Evolutionary conservation across 2,888 invertebrate species (phyloP).

Genomic region (Acanthoscelides obtectus): DNA sequence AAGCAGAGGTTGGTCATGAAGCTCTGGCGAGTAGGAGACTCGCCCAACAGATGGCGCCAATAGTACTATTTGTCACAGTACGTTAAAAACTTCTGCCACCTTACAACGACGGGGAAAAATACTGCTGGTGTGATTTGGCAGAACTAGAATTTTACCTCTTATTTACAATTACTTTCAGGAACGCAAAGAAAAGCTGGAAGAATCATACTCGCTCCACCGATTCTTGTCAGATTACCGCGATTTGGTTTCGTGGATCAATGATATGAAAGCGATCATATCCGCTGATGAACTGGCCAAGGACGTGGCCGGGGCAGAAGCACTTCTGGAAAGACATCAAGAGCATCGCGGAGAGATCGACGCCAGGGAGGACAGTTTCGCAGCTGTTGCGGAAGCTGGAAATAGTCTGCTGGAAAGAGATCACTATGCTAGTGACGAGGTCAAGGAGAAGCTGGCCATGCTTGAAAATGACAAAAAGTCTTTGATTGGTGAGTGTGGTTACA

Average conservation of each 20-base stretch:
- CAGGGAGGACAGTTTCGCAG: constrained; percentile 88
- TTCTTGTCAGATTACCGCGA: constrained; percentile 97
- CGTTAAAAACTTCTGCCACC: too few species aligned
- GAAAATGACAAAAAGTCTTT: constrained; percentile 81
- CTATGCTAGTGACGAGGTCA: constrained; percentile 88
- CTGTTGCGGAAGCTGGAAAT: constrained; percentile 83
- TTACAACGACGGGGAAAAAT: too few species aligned
- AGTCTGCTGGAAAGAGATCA: constrained; percentile 82
- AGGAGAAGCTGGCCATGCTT: constrained; percentile 75
- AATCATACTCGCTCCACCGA: constrained; percentile 91
- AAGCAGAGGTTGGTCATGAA: too few species aligned
- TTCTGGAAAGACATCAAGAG: constrained; percentile 95
- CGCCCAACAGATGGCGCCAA: too few species aligned
- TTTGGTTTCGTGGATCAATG: constrained; percentile 94
- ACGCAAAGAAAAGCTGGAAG: constrained; percentile 85
- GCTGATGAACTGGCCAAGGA: constrained; percentile 99
- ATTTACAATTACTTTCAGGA: constrained; percentile 50
- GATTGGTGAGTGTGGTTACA: constrained; percentile 43
- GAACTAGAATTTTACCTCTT: neutral
- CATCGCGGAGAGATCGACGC: constrained; percentile 98
- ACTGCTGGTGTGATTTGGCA: too few species aligned
- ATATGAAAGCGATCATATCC: constrained; percentile 94
- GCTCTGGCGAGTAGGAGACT: too few species aligned
- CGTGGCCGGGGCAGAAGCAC: constrained; percentile 96
- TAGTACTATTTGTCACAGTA: too few species aligned